Base-by-base conservation (phyloP, 2,797 vertebrate genomes). In the Sphenodon punctatus region DNA sequence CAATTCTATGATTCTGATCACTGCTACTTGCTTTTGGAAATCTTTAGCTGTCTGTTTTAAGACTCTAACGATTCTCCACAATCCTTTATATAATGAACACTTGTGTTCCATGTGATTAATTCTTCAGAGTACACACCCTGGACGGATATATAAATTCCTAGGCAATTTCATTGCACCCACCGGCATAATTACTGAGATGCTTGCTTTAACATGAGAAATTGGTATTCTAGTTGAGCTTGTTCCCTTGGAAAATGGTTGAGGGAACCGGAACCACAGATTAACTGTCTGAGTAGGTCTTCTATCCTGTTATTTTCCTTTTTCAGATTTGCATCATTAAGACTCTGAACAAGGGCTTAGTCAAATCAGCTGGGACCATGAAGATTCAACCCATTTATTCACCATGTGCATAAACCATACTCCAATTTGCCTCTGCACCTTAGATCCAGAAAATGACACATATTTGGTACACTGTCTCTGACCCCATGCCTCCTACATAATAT, bases 131-230 rank as follows among this genome's bases (percentile, higher is more conserved):
- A 30, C 27, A 30, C 15, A 10, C 16, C 8, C 51, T 32, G 27
- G 8, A 10, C 27, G 10, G 27, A 27, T 55, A 10, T 55, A 30
- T 55, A 32, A 55, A 19, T 55, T 30, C 27, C 51, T 55, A 30
- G 15, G 17, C 27, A 55, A 30, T 55, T 53, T 53, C 51, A 32
- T 55, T 55, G 19, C 42, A 43, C 8, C 32, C 55, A 16, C 55
- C 58, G 55, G 30, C 32, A 36, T 32, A 22, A 48, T 48, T 46
- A 25, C 23, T 48, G 23, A 25, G n/a, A n/a, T 48, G 19, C 30
- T 36, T 34, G 19, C 34, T 80, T 85, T 72, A 85, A 73, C 78
- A 78, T 82, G 87, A 88, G 82, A 92, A 88, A 91, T 77, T 59
- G 67, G 1, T 49, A 75, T 65, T 70, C 66, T 78, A 30, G 4